These are phyloP conservation scores for Lasioglossum vierecki DNA, from an alignment of 2,888 invertebrate genomes.

Conservation along the genomic window DNA sequence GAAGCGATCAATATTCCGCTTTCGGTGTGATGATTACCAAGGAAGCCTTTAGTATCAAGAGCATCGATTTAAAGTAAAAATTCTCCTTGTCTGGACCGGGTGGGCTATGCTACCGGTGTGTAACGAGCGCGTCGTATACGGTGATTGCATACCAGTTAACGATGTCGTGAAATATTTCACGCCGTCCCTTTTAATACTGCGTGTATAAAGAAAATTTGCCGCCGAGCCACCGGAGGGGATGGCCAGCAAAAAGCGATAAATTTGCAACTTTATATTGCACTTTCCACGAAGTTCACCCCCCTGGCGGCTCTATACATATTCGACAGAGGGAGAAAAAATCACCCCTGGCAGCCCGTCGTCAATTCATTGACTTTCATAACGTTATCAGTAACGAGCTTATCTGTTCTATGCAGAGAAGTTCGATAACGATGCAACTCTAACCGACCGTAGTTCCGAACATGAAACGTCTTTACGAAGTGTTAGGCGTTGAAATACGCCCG, in stretches of 20 bases:
- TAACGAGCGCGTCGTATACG: background rate
- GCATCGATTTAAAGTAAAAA: slow-evolving; percentile 8
- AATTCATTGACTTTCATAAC: slow-evolving; percentile 45
- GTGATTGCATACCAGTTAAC: slow-evolving; percentile 6
- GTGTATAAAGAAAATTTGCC: slow-evolving; percentile 17
- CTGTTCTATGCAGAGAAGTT: slow-evolving; percentile 11
- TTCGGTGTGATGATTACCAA: background rate
- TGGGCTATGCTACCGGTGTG: background rate
- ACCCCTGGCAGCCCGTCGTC: slow-evolving; percentile 21
- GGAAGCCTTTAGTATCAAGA: background rate
- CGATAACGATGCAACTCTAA: slow-evolving; percentile 36
- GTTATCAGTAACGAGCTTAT: slow-evolving; percentile 41
- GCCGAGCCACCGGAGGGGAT: background rate
- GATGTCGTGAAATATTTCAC: slow-evolving; percentile 18
- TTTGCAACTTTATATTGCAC: slow-evolving; percentile 28
- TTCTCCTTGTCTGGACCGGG: background rate
- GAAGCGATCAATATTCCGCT: slow-evolving; percentile 1
- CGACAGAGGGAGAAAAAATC: slow-evolving; percentile 24
- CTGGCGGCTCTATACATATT: slow-evolving; percentile 25
- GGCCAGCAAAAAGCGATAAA: background rate
- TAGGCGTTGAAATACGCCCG: slow-evolving; percentile 40
- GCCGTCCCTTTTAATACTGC: slow-evolving; percentile 7
- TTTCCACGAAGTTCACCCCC: slow-evolving; percentile 14
- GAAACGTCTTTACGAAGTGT: slow-evolving; percentile 43
- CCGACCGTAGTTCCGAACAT: slow-evolving; percentile 12